phyloP scores from a whole-genome alignment of 2,888 invertebrate species.

The Lamellibrachia satsuma region DNA sequence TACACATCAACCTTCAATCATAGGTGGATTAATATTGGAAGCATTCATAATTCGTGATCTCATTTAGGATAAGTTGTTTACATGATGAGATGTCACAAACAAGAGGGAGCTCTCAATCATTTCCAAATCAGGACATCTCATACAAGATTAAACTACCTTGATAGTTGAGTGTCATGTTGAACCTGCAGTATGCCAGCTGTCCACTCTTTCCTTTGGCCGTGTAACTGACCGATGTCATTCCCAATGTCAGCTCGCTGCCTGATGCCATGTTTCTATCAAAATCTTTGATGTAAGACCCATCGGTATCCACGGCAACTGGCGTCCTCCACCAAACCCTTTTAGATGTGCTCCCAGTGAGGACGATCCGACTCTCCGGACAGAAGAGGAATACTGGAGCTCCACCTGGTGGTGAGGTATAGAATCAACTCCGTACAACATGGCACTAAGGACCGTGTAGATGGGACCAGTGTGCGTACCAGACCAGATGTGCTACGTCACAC shows the following conservation, averaged over 20 bases:
- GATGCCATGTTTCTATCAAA: not conserved
- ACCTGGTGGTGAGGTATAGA: not conserved
- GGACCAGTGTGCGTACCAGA: no score
- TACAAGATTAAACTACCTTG: not conserved
- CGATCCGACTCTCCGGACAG: not conserved
- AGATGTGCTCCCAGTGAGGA: not conserved
- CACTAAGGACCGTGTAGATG: not conserved
- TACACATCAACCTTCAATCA: no score
- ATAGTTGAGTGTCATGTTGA: not conserved
- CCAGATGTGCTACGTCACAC: no score
- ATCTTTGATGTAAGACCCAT: not conserved
- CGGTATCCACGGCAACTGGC: not conserved
- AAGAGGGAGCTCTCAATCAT: no score
- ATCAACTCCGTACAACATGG: not conserved
- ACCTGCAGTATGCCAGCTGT: not conserved
- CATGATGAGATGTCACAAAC: no score
- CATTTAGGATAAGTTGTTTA: no score
- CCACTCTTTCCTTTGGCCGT: not conserved
- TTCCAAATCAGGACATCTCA: no score
- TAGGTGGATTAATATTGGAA: no score
- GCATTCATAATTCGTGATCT: no score
- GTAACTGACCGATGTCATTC: not conserved
- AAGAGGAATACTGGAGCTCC: not conserved
- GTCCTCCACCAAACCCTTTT: slow-evolving; percentile 3
- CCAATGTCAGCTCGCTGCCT: not conserved